Conservation (phyloP, 2,888 invertebrate genomes). For the Pachymerium ferrugineum region DNA sequence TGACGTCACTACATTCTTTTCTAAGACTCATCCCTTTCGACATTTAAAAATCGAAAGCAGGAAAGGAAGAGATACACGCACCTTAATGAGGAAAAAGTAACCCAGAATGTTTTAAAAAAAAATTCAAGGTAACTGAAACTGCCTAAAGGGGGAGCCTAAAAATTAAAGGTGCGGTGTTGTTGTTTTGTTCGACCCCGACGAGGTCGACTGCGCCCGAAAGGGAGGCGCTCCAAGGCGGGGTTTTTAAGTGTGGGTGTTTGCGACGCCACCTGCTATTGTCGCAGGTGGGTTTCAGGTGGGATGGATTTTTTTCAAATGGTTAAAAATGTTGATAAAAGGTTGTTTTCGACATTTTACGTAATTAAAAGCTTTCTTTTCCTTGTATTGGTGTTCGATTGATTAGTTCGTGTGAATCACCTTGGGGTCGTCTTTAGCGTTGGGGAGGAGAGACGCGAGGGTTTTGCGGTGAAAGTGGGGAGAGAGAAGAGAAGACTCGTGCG, state of each 20-base stretch:
- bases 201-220: no score
- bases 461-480: neutral
- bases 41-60: no score
- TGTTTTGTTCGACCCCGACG: no score
- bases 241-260: neutral
- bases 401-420: neutral
- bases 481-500: neutral
- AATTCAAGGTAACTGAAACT: constrained; percentile 18
- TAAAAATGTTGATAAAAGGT: no score
- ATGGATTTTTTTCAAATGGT: no score
- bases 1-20: neutral
- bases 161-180: constrained; percentile 25
- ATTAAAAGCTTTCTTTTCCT: no score
- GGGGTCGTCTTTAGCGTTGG: constrained; percentile 24
- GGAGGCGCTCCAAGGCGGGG: neutral
- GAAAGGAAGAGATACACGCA: neutral
- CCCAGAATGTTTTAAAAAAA: neutral
- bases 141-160: neutral
- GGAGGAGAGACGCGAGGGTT: neutral
- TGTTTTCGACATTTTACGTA: no score
- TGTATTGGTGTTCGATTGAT: neutral
- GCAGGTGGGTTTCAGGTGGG: constrained; percentile 3
- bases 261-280: constrained; percentile 13
- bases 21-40: no score
- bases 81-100: neutral